Base-by-base conservation (phyloP, 2,888 invertebrate species). In the Drosophila macrothrix region DNA sequence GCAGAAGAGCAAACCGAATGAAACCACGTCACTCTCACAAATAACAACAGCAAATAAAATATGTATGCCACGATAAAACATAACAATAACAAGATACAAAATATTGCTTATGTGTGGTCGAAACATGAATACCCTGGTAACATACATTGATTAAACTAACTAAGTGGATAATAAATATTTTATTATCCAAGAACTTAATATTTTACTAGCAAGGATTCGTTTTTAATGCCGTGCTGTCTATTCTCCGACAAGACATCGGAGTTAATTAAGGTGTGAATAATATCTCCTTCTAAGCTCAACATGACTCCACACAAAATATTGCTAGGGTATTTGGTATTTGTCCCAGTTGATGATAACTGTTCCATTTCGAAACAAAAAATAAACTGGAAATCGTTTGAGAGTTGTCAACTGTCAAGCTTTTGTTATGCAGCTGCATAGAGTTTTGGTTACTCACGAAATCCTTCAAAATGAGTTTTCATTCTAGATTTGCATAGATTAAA, bases 401-500 rank as follows among this genome's bases (percentile, higher is more conserved):
- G 49, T 53, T 52, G 52, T 70, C 61, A 67, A 67, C 53, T 59
- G 69, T 70, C 61, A 67, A 37, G 49, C 9, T 50, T n/a, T 54
- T 14, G n/a, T 65, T 37, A 16, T 50, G 25, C 54, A 74, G 67
- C 82, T 80, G 72, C 78, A 75, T 73, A 46, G 67, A 71, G 43
- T 73, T 87, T 81, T 76, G 82, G 84, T 79, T 83, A 76, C 71
- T 83, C 14, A 6, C 4, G 78, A 76, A 89, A 84, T 69, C 75
- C 83, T 83, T 35, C 73, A 77, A 89, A 89, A 87, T 87, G 75
- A 90, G 83, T 83, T 87, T 81, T 88, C 82, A 77, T 69, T 75
- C 56, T 49, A 77, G 83, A 90, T 88, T 88, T 88, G 85, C 87
- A 89, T 89, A 89, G 85, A 84, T 90, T 89, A 87, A 78, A 64